Conservation (phyloP, 2,113 vertebrate species). For the Aegithalos caudatus region DNA sequence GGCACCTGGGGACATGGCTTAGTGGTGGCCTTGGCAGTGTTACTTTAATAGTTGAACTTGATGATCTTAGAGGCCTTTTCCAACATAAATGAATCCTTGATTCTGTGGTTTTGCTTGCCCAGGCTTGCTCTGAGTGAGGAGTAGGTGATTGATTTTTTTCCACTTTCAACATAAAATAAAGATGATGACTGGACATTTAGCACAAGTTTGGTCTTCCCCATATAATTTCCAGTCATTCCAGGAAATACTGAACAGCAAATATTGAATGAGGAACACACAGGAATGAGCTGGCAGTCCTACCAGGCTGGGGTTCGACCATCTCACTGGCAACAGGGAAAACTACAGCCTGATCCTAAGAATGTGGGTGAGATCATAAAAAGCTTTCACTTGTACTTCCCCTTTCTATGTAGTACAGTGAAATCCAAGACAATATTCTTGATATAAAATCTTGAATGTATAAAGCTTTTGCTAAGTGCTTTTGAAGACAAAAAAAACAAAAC, state of each 20-base stretch:
- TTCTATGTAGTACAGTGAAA: not conserved
- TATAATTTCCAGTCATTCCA: not conserved
- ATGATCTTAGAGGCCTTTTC: not conserved
- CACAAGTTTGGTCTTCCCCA: not conserved
- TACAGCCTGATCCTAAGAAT: not conserved
- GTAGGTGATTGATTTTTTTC: not conserved
- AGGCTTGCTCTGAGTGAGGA: not conserved
- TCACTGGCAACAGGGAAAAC: not conserved
- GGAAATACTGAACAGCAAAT: not conserved
- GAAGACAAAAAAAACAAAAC: not conserved
- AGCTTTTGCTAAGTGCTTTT: not conserved
- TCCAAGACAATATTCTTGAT: not conserved
- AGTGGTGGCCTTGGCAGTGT: not conserved
- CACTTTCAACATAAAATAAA: not conserved
- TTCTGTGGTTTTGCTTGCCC: not conserved
- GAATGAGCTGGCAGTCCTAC: not conserved
- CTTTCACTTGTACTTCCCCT: not conserved
- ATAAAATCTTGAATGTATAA: not conserved
- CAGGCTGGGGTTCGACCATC: not conserved
- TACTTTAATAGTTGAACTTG: not conserved
- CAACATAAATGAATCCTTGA: not conserved
- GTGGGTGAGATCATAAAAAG: not conserved
- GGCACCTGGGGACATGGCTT: not conserved
- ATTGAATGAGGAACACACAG: not conserved
- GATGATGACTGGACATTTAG: accelerated